These are phyloP conservation scores for Sardina pilchardus DNA, from an alignment of 2,113 vertebrate genomes.

Conservation along the genomic window DNA sequence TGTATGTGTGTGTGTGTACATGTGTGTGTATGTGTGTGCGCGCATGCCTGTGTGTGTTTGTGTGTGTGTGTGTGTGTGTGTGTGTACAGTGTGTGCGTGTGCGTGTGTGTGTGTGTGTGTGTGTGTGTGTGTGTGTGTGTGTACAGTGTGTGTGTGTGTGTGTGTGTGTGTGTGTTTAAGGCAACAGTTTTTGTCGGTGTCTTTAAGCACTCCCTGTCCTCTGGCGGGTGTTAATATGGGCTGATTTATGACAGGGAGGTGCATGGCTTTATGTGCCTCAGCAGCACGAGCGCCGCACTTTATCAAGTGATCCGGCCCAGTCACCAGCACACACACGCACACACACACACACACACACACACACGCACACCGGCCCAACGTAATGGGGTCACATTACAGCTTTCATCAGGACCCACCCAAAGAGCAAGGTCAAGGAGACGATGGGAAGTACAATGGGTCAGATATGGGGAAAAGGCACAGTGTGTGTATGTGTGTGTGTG, in stretches of 20 bases:
- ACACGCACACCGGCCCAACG: conserved; percentile 35
- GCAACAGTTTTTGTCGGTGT: conserved; percentile 19
- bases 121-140: not conserved
- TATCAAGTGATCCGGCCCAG: conserved; percentile 47
- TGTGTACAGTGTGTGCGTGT: not conserved
- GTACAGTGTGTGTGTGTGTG: not conserved
- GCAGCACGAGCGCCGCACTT: conserved; percentile 34
- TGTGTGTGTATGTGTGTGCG: too few species aligned
- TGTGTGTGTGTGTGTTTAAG: not conserved
- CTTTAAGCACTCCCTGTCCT: conserved; percentile 9
- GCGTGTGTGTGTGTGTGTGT: not conserved
- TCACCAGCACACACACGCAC: conserved; percentile 31
- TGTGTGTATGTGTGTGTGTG: not conserved
- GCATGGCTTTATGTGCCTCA: conserved; percentile 42
- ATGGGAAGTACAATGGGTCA: conserved; percentile 48
- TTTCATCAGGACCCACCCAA: conserved; percentile 38
- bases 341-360: conserved; percentile 39
- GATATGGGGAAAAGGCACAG: not conserved
- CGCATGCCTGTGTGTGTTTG: too few species aligned
- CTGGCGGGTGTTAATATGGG: conserved; percentile 37
- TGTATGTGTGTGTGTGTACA: too few species aligned
- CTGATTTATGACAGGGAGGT: conserved; percentile 43
- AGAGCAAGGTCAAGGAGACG: conserved; percentile 53
- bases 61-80: not conserved
- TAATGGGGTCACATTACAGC: conserved; percentile 51